These are phyloP conservation scores for Numida meleagris DNA, from an alignment of 2,113 vertebrate genomes.

Conservation along the genomic window DNA sequence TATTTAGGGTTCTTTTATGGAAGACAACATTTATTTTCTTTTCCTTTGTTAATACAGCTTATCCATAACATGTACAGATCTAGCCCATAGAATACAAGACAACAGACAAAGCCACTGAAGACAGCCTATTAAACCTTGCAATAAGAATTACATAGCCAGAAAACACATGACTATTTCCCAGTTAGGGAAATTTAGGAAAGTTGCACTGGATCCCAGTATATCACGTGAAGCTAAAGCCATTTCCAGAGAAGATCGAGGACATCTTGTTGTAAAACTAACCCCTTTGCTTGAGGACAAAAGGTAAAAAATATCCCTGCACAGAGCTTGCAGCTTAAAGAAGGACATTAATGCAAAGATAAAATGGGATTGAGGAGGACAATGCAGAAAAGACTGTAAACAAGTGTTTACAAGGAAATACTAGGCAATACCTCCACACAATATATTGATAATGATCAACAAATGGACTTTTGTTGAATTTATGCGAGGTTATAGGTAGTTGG, in stretches of 20 bases:
- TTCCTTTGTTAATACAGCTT: neutral
- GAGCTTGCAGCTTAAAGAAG: neutral
- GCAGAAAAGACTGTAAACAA: neutral
- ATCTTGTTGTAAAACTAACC: neutral
- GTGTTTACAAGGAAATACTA: neutral
- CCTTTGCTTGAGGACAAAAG: neutral
- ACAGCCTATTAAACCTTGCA: neutral
- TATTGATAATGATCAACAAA: neutral
- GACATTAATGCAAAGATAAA: neutral
- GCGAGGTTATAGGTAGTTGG: neutral
- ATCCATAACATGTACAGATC: neutral
- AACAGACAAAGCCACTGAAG: neutral
- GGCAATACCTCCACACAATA: neutral
- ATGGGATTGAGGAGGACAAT: neutral
- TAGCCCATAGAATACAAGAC: neutral
- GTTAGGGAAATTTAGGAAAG: neutral
- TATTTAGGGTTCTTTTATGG: neutral
- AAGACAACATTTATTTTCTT: neutral
- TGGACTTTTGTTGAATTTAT: neutral
- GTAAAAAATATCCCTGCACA: neutral
- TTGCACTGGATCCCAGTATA: neutral
- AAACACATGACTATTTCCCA: neutral
- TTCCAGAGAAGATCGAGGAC: neutral
- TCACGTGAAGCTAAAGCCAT: neutral
- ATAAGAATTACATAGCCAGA: neutral